Evolutionary conservation across 2,797 vertebrate species (phyloP), one percentile per base, ranked within the genome.

Genomic region (Luscinia megarhynchos): DNA sequence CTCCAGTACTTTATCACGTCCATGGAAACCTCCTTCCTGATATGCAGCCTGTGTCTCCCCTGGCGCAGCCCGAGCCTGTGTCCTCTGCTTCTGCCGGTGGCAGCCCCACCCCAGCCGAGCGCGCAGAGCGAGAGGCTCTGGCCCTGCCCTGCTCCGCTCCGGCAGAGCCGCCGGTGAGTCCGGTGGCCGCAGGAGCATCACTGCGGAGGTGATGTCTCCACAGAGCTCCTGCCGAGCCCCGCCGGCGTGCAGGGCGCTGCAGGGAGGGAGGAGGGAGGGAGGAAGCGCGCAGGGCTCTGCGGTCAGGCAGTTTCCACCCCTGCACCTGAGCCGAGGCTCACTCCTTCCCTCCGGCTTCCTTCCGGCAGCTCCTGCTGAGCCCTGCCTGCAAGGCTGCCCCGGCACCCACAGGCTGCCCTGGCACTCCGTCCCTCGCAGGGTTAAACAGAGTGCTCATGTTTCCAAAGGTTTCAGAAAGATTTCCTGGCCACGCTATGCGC

Each of bases 251-350:
- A 38, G 17, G 51, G 45, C 87, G 29, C 53, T n/a, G 54, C n/a
- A 3, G 50, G 46, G 46, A n/a, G 22, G 11, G 16, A 24, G 22
- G 11, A 22, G n/a, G 21, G 11, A 40, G 24, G 81, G 73, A 87
- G 88, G 90, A 87, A 90, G 64, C 59, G 24, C 1, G 51, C 21
- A 11, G 26, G 3, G 91, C 43, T 66, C 89, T 92, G 92, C 7
- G 87, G 94, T 92, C 82, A 19, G 93, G 89, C 94, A 10, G 61
- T 82, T 92, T 59, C 86, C 93, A 84, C n/a, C 77, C 84, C 77
- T 88, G 91, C 94, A 95, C 95, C 96, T 95, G 96, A 96, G 72
- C 50, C 10, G 70, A 68, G 84, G 89, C 22, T 1, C 94, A 88
- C 81, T 89, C 69, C 93, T 94, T 53, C 77, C 94, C 93, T 91